phyloP scores from a whole-genome alignment of 92 coral and sea anemone species.

The Virgularia gustaviana region DNA sequence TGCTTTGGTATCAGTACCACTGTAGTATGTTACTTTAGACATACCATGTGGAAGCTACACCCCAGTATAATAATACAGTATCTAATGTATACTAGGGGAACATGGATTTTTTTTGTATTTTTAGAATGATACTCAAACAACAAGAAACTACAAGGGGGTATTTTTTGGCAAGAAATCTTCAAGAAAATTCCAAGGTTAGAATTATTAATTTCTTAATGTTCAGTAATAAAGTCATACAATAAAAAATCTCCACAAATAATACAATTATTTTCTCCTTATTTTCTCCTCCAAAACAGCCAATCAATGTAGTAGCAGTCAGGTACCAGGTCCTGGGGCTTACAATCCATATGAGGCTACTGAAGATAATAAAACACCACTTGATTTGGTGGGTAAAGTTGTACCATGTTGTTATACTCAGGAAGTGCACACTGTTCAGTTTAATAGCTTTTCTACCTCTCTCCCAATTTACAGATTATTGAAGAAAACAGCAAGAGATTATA shows the following conservation, averaged over 20 bases:
- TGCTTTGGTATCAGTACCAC: neutral
- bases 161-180: constrained; percentile 89
- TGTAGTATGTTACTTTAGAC: neutral
- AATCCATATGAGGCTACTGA: constrained; percentile 74
- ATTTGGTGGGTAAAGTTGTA: constrained; percentile 71
- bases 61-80: no score
- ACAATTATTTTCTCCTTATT: no score
- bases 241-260: no score
- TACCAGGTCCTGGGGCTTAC: constrained; percentile 94
- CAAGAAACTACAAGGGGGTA: constrained; percentile 74
- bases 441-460: no score
- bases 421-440: neutral
- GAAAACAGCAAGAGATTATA: constrained; percentile 80
- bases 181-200: constrained; percentile 71
- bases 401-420: no score
- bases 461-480: constrained; percentile 66
- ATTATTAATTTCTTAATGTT: neutral
- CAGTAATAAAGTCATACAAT: no score
- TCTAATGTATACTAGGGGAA: neutral
- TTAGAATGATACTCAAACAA: constrained; percentile 63
- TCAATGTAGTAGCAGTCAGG: constrained; percentile 30
- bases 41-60: neutral
- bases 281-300: no score
- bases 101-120: neutral
- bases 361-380: constrained; percentile 68